phyloP scores from a whole-genome alignment of 2,113 vertebrate species.

The Oreochromis niloticus region DNA sequence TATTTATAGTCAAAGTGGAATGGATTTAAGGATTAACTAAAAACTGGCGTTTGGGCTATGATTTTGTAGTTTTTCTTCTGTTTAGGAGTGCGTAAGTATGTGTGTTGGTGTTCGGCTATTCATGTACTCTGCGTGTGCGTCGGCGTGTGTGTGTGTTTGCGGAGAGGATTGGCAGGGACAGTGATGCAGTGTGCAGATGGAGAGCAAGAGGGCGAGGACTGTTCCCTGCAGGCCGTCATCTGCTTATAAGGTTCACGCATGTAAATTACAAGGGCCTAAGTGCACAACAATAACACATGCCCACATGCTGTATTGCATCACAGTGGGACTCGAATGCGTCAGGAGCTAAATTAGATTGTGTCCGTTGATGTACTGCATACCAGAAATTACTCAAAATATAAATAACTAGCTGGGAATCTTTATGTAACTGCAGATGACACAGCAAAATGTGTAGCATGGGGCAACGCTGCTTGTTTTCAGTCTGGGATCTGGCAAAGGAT shows the following conservation, averaged over 20 bases:
- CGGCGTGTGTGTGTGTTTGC: slow-evolving; percentile 4
- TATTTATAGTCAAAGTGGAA: neutral
- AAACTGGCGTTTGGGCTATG: neutral
- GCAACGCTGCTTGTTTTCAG: slow-evolving; percentile 15
- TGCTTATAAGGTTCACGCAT: slow-evolving; percentile 16
- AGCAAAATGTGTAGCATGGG: slow-evolving; percentile 27
- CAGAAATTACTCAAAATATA: neutral
- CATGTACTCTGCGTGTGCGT: neutral
- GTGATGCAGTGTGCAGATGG: slow-evolving; percentile 67
- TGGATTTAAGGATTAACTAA: neutral
- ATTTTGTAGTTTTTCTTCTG: neutral
- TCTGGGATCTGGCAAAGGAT: slow-evolving; percentile 19
- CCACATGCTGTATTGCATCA: neutral
- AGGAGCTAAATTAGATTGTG: neutral
- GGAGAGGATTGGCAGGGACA: slow-evolving; percentile 34
- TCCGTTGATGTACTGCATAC: neutral
- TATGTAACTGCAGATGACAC: slow-evolving; percentile 7
- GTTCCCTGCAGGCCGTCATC: slow-evolving; percentile 61
- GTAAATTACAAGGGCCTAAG: neutral
- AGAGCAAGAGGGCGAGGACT: slow-evolving; percentile 58
- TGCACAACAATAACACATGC: slow-evolving; percentile 11
- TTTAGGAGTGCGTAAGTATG: neutral
- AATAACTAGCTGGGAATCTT: neutral
- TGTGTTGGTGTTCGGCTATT: slow-evolving; percentile 6
- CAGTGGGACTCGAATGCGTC: neutral